Conservation (phyloP, 2,113 vertebrate genomes). For the Stigmatopora argus region DNA sequence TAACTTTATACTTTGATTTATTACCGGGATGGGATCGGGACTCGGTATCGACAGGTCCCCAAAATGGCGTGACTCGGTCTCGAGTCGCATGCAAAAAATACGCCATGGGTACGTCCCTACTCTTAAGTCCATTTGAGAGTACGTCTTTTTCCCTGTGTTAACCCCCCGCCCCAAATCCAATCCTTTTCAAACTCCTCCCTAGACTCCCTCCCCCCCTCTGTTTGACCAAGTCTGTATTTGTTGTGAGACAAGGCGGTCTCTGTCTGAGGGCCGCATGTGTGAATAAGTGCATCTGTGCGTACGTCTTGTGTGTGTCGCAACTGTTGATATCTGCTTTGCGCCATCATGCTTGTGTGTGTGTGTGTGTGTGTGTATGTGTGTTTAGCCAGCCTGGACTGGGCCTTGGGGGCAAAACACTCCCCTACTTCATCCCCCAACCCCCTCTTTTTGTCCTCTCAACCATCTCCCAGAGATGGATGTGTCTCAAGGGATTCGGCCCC, state of each 20-base stretch:
- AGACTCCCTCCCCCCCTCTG: conserved; percentile 41
- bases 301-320: conserved; percentile 42
- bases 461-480: conserved; percentile 71
- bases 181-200: conserved; percentile 24
- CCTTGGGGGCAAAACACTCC: conserved; percentile 57
- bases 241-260: conserved; percentile 69
- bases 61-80: too few species aligned
- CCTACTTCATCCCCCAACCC: conserved; percentile 22
- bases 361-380: conserved; percentile 27
- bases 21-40: too few species aligned
- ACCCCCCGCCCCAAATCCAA: conserved; percentile 24
- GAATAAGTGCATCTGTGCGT: conserved; percentile 52
- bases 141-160: conserved; percentile 34
- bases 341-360: conserved; percentile 36
- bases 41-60: too few species aligned
- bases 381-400: conserved; percentile 51
- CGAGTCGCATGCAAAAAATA: too few species aligned
- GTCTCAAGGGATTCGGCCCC: conserved; percentile 67
- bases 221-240: conserved; percentile 62
- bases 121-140: conserved; percentile 30
- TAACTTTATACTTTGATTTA: too few species aligned
- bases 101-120: too few species aligned
- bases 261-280: conserved; percentile 62
- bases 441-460: conserved; percentile 65
- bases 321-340: conserved; percentile 53